phyloP scores from a whole-genome alignment of 1,140 invertebrate species.

The Diploscapter pachys region DNA sequence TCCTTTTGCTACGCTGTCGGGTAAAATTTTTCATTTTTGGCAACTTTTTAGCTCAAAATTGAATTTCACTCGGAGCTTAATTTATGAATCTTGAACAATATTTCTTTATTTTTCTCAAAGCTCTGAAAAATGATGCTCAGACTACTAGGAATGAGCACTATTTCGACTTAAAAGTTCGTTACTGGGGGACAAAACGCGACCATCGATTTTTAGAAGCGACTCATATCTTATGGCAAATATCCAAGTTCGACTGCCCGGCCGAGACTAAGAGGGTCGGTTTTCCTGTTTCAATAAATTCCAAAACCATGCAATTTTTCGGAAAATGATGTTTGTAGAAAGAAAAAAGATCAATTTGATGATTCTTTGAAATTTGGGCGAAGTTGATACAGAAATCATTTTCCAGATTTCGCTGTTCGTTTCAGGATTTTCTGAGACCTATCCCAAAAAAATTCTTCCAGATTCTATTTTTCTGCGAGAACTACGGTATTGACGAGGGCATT shows the following conservation, averaged over 20 bases:
- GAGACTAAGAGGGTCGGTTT: constrained; percentile 37
- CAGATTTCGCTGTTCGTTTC: background rate
- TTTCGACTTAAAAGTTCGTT: too few species aligned
- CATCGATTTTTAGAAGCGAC: background rate
- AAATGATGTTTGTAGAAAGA: background rate
- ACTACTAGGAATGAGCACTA: too few species aligned
- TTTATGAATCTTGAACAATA: too few species aligned
- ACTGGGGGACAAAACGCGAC: too few species aligned
- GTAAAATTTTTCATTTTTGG: too few species aligned
- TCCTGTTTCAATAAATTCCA: constrained; percentile 16
- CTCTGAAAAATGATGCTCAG: too few species aligned
- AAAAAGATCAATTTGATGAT: too few species aligned
- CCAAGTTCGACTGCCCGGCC: constrained; percentile 38
- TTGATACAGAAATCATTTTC: background rate
- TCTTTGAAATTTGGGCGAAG: too few species aligned
- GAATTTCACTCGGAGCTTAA: too few species aligned
- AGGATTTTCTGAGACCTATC: background rate
- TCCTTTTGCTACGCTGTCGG: constrained; percentile 37
- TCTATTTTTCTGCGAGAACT: constrained; percentile 51
- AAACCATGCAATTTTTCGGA: background rate
- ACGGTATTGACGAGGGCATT: constrained; percentile 36
- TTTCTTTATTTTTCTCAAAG: too few species aligned
- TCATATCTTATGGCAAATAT: constrained; percentile 38
- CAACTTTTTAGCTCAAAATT: too few species aligned
- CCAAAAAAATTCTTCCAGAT: constrained; percentile 35